These are phyloP conservation scores for Antheraea pernyi DNA, from an alignment of 1,140 invertebrate species.

Conservation along the genomic window DNA sequence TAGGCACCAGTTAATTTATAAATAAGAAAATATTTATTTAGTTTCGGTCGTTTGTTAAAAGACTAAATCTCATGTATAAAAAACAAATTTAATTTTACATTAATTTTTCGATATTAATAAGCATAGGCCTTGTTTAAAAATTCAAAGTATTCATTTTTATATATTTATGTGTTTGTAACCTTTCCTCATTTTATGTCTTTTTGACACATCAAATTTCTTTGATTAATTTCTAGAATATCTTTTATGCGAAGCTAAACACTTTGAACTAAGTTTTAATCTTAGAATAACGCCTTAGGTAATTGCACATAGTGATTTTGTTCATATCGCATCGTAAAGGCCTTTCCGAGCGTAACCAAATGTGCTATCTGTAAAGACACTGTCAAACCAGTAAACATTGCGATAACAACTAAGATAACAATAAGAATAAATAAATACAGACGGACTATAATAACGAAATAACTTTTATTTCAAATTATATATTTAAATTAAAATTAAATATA, in stretches of 20 bases:
- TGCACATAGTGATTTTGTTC: neutral
- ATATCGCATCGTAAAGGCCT: neutral
- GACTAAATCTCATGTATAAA: too few relatives aligned
- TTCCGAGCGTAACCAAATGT: slow-evolving; percentile 9
- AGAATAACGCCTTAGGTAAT: neutral
- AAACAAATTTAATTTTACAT: too few relatives aligned
- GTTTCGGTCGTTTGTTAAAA: too few relatives aligned
- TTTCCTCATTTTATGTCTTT: too few relatives aligned
- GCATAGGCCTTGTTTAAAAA: too few relatives aligned
- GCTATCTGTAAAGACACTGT: slow-evolving; percentile 44
- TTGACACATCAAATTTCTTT: too few relatives aligned
- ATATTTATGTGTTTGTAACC: too few relatives aligned
- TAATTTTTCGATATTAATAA: too few relatives aligned
- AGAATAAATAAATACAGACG: slow-evolving; percentile 16
- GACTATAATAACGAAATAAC: neutral
- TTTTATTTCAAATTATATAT: neutral
- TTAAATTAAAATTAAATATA: neutral
- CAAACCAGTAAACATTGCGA: slow-evolving; percentile 57
- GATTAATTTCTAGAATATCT: slow-evolving; percentile 2
- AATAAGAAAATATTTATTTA: too few relatives aligned
- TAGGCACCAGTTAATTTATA: too few relatives aligned
- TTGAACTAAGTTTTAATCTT: neutral
- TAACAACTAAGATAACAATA: slow-evolving; percentile 44
- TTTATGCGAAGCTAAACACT: neutral
- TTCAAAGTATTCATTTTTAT: too few relatives aligned